Base-by-base conservation (phyloP, 1,140 invertebrate species). In the Zeugodacus cucurbitae region DNA sequence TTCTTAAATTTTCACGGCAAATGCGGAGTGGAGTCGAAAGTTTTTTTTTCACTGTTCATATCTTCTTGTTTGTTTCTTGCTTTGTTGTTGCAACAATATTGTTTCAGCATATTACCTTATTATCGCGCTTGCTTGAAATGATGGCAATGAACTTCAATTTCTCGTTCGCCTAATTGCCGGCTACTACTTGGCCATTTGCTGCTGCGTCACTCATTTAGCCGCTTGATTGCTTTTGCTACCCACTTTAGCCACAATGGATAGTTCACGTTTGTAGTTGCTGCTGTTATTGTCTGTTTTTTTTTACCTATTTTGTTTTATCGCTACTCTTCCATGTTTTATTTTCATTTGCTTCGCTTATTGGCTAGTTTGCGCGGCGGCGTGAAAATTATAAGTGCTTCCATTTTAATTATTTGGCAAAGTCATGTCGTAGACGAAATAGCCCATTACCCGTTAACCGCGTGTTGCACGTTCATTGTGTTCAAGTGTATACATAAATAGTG, bases 331-430 rank as follows among this genome's bases (percentile, higher is more conserved):
- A 22, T 26, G 44, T 48, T 82, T 22, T 44, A 2, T 41, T 78
- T 41, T 41, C 6, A 41, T 22, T 41, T 78, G 41, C 34, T 20
- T 41, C 37, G 37, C 70, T n/a, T 78, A 22, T n/a, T 78, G 34
- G 37, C n/a, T 22, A 7, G 17, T 34, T 70, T 32, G 8, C 32
- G 34, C 17, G 41, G 34, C 17, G 41, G 74, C 74, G 74, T 82
- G 74, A 82, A 82, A 78, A 44, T 37, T 78, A 78, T 78, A 41
- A 41, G 44, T 48, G 74, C 44, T 82, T 29, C 74, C 41, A 82
- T 82, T 82, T 82, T 82, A 82, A 82, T 82, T 82, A 82, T 82
- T 82, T 82, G 74, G 74, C 74, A 82, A 82, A 82, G 74, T 82
- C 74, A 82, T 29, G 37, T 82, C 74, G 74, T 82, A 82, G 41